phyloP scores from a whole-genome alignment of 2,797 vertebrate species.

The Fratercula arctica region DNA sequence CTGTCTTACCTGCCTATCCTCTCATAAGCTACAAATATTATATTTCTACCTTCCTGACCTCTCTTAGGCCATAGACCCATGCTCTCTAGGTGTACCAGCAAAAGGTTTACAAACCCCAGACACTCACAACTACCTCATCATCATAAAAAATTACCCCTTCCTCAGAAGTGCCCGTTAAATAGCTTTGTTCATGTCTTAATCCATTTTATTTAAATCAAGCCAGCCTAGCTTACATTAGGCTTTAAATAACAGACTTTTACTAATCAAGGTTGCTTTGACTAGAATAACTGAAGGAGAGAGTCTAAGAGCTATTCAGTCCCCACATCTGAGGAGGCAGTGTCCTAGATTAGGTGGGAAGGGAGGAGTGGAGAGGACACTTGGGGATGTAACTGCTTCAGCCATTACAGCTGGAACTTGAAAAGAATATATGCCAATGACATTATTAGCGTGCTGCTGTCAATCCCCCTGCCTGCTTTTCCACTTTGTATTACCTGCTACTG shows the following conservation, averaged over 20 bases:
- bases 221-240: not conserved
- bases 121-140: not conserved
- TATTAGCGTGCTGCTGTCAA: not conserved
- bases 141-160: not conserved
- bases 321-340: not conserved
- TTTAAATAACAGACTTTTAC: not conserved
- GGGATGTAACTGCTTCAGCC: not conserved
- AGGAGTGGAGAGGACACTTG: not conserved
- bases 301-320: not conserved
- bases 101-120: not conserved
- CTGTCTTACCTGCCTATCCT: not conserved
- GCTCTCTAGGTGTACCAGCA: not conserved
- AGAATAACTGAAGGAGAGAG: not conserved
- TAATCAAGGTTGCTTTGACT: not conserved
- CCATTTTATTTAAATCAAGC: not conserved
- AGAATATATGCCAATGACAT: not conserved
- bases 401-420: not conserved
- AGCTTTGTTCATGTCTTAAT: not conserved
- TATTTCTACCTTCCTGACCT: not conserved
- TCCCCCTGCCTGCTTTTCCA: not conserved
- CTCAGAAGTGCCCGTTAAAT: not conserved
- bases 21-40: not conserved
- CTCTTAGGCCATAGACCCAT: not conserved
- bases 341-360: not conserved
- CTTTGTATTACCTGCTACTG: not conserved